phyloP scores from a whole-genome alignment of 2,113 vertebrate genomes.

The Rhinopomastus cyanomelas region DNA sequence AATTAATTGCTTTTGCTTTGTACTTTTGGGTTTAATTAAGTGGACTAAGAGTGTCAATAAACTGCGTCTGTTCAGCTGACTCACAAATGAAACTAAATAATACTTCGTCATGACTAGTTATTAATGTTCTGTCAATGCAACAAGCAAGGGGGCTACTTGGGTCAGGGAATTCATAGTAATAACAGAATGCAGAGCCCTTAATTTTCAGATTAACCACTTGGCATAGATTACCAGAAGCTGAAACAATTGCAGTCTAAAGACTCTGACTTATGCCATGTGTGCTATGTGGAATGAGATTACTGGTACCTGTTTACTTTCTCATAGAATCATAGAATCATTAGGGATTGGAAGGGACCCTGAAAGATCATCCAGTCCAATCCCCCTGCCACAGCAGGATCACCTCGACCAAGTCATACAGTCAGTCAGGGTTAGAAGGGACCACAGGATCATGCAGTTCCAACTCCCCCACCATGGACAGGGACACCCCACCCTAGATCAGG shows the following conservation, averaged over 20 bases:
- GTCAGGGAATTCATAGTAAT: neutral
- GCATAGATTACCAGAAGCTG: neutral
- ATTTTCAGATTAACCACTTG: neutral
- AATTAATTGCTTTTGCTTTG: conserved; percentile 45
- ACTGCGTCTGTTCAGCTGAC: neutral
- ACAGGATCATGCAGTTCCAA: too few relatives aligned
- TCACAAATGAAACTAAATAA: neutral
- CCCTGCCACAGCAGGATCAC: too few relatives aligned
- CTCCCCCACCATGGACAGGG: too few relatives aligned
- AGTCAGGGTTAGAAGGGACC: too few relatives aligned
- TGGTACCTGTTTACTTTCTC: neutral
- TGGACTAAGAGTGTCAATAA: neutral
- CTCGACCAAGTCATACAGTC: too few relatives aligned
- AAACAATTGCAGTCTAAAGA: neutral
- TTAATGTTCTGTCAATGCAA: conserved; percentile 5
- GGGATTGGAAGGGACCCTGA: too few relatives aligned
- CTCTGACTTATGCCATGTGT: accelerated
- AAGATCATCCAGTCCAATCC: too few relatives aligned
- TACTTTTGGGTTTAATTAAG: conserved; percentile 58
- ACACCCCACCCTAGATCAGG: too few relatives aligned
- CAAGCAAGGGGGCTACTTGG: neutral
- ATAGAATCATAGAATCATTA: too few relatives aligned
- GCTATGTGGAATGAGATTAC: neutral
- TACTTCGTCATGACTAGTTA: neutral
- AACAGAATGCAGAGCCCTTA: neutral